Evolutionary conservation across 1,140 invertebrate genomes (phyloP), one percentile per base, ranked within the genome.

Genomic region (Chymomyza costata): DNA sequence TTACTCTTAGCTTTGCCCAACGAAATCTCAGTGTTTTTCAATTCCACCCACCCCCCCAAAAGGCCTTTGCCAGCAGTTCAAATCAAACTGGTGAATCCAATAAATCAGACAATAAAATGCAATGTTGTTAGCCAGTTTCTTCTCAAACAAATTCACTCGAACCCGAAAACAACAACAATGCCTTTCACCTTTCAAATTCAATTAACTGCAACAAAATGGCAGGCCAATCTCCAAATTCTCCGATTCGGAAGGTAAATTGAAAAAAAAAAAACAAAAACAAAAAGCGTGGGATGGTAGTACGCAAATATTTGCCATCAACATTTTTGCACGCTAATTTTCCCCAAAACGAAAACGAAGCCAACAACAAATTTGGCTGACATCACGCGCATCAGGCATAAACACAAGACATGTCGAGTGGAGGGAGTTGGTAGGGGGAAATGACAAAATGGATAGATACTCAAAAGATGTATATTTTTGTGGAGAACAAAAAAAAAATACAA

Each of bases 151-250:
- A 49, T 48, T 59, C 31, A 13, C 43, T 21, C n/a, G n/a, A n/a
- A n/a, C n/a, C n/a, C n/a, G n/a, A n/a, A n/a, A 7, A 28, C n/a
- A 35, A 8, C 25, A 3, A 7, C 31, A 45, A 5, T 28, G 76
- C 73, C 73, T 80, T 80, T 80, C 73, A 80, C 73, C 73, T 80
- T 80, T 80, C 73, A 59, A 80, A 73, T 80, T 80, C 73, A 80
- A 80, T 80, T 80, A 80, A 80, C 73, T 80, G 73, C 73, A 80
- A 59, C 53, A 67, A 54, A 78, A 70, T 76, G 63, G 44, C 58
- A 60, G 71, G 73, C 65, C 73, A 80, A 80, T 80, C 73, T 64
- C 55, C 39, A 78, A 80, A 80, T 67, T n/a, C n/a, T n/a, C n/a
- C n/a, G n/a, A n/a, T n/a, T 80, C 67, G 67, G 66, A 67, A 73